phyloP scores from a whole-genome alignment of 2,888 invertebrate species.

The Athalia cordata region DNA sequence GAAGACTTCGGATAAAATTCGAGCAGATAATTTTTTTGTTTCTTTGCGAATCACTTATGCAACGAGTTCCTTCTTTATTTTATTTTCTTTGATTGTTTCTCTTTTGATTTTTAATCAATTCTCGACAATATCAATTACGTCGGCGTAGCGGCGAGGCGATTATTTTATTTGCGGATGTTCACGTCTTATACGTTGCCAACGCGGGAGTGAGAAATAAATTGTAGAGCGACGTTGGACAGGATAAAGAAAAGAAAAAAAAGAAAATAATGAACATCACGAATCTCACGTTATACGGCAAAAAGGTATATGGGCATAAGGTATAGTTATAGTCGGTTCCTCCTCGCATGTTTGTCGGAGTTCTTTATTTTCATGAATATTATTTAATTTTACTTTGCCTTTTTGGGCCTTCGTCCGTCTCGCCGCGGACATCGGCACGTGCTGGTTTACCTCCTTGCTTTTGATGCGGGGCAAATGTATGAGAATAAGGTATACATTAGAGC shows the following conservation, averaged over 20 bases:
- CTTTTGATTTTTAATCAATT: no score
- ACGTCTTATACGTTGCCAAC: background rate
- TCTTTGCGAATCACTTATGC: no score
- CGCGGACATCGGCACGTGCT: conserved; percentile 41
- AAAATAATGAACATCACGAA: background rate
- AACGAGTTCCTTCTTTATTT: no score
- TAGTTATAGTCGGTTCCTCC: background rate
- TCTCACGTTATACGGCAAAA: background rate
- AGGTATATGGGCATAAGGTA: background rate
- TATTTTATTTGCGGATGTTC: background rate
- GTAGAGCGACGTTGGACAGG: background rate
- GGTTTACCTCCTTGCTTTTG: conserved; percentile 16
- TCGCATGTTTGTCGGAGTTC: conserved; percentile 8
- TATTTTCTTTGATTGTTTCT: no score
- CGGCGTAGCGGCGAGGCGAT: background rate
- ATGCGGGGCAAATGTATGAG: background rate
- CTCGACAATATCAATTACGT: conserved; percentile 27
- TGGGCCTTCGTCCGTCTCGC: conserved; percentile 30
- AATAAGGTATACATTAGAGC: conserved; percentile 7
- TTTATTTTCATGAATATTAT: conserved; percentile 40
- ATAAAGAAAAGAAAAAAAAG: conserved; percentile 8
- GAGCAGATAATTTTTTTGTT: no score
- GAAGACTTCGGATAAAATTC: no score
- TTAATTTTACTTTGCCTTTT: conserved; percentile 40
- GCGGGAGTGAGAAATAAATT: conserved; percentile 22